These are phyloP conservation scores for Eristalis pertinax DNA, from an alignment of 2,888 invertebrate species.

Conservation along the genomic window DNA sequence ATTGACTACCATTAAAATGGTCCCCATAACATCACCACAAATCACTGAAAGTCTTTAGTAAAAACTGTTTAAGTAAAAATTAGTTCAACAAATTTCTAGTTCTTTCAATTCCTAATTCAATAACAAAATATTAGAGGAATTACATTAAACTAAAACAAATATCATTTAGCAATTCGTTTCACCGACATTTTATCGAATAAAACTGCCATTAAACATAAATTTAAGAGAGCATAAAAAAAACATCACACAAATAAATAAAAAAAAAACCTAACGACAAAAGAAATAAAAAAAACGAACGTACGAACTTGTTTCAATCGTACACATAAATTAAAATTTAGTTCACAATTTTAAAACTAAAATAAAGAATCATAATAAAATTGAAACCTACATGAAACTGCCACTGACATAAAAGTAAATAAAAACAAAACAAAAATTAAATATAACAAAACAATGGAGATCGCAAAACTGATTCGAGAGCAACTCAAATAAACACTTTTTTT, in stretches of 20 bases:
- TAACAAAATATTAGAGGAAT: not conserved
- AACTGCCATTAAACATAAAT: constrained; percentile 72
- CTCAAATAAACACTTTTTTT: constrained; percentile 23
- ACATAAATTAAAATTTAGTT: constrained; percentile 17
- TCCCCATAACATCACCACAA: not conserved
- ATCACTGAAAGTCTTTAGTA: not conserved
- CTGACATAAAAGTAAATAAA: constrained; percentile 30
- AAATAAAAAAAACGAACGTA: constrained; percentile 37
- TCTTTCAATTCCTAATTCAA: constrained; percentile 21
- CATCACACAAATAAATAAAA: constrained; percentile 62
- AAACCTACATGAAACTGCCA: constrained; percentile 67
- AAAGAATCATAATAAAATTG: constrained; percentile 34
- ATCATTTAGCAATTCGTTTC: constrained; percentile 42
- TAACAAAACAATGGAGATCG: constrained; percentile 35
- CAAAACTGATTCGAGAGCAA: constrained; percentile 41
- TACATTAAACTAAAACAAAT: constrained; percentile 39
- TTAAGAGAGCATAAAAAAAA: constrained; percentile 60
- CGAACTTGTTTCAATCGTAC: not conserved
- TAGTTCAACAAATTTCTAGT: constrained; percentile 15
- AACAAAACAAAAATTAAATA: constrained; percentile 40
- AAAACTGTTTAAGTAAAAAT: not conserved
- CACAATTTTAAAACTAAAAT: constrained; percentile 14
- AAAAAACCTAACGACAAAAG: constrained; percentile 14
- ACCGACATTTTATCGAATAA: constrained; percentile 65
- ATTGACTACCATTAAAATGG: no score